Conservation (phyloP, 2,888 invertebrate genomes). For the Andrena hattorfiana region DNA sequence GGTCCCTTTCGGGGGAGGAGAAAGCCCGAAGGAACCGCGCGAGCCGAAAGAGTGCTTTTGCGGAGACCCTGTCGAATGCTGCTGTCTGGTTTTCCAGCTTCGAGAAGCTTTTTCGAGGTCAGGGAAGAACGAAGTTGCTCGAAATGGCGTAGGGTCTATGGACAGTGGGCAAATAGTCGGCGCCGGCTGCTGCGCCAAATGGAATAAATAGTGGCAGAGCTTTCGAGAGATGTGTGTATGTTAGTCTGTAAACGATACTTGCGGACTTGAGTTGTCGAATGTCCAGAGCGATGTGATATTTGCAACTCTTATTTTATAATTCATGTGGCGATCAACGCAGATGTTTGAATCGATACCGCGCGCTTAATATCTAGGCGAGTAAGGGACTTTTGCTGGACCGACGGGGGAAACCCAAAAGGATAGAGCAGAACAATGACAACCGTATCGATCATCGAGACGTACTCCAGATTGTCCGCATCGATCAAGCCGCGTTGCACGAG, state of each 20-base stretch:
- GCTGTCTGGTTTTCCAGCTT: not conserved
- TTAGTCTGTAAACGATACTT: not conserved
- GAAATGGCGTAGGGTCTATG: not conserved
- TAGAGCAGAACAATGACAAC: not conserved
- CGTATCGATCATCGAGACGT: constrained; percentile 35
- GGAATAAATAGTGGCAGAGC: not conserved
- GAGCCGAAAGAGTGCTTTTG: constrained; percentile 20
- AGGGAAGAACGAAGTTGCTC: not conserved
- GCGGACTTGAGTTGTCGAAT: no score
- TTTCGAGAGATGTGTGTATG: not conserved
- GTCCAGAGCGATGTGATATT: no score
- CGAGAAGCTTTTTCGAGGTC: constrained; percentile 5
- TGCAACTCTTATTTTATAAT: no score
- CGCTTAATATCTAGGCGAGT: no score
- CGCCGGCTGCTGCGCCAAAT: not conserved
- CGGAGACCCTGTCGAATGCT: not conserved
- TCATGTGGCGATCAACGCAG: no score
- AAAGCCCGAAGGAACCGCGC: constrained; percentile 16
- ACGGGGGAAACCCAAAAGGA: not conserved
- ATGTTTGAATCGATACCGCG: no score
- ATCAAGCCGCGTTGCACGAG: constrained; percentile 27
- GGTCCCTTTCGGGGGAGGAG: not conserved
- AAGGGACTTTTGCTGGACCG: not conserved
- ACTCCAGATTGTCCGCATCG: constrained; percentile 29
- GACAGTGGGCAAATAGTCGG: not conserved